Conservation (phyloP, 2,888 invertebrate species). For the Spodoptera exigua region DNA sequence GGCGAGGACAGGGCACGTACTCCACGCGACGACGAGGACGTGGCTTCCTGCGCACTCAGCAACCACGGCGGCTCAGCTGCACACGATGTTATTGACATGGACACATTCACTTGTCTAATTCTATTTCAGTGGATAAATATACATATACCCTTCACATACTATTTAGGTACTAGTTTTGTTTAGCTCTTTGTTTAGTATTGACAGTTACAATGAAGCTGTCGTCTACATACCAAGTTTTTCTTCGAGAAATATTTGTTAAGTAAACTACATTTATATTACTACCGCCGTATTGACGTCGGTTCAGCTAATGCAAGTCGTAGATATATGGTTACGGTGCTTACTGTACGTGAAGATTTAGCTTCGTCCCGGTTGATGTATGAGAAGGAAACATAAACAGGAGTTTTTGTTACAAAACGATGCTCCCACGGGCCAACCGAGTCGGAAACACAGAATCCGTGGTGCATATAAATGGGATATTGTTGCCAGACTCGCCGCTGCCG, state of each 20-base stretch:
- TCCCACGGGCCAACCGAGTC: constrained; percentile 51
- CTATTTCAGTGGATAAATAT: no score
- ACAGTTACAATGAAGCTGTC: no score
- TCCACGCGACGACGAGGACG: constrained; percentile 37
- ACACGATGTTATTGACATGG: constrained; percentile 1
- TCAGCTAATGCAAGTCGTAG: no score
- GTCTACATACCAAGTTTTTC: no score
- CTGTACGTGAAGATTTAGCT: constrained; percentile 14
- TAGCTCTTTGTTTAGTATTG: no score
- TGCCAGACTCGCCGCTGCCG: background rate
- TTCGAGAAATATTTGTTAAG: no score
- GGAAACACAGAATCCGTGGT: constrained; percentile 52
- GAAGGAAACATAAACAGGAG: constrained; percentile 49
- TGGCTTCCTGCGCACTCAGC: constrained; percentile 57
- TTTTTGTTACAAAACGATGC: constrained; percentile 49
- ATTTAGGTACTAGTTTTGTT: no score
- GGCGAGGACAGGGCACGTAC: constrained; percentile 49
- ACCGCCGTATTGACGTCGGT: no score
- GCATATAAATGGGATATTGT: constrained; percentile 51
- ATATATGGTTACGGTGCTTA: constrained; percentile 25
- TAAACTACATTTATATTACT: no score
- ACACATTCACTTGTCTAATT: constrained; percentile 1
- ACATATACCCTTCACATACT: no score
- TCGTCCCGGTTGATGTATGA: constrained; percentile 34
- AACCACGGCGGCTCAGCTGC: constrained; percentile 1